A percentile compares a stretch with the other conserved stretches of the same genome.
Conservation (phyloP, 2,113 vertebrate genomes). For the Erinaceus europaeus region DNA sequence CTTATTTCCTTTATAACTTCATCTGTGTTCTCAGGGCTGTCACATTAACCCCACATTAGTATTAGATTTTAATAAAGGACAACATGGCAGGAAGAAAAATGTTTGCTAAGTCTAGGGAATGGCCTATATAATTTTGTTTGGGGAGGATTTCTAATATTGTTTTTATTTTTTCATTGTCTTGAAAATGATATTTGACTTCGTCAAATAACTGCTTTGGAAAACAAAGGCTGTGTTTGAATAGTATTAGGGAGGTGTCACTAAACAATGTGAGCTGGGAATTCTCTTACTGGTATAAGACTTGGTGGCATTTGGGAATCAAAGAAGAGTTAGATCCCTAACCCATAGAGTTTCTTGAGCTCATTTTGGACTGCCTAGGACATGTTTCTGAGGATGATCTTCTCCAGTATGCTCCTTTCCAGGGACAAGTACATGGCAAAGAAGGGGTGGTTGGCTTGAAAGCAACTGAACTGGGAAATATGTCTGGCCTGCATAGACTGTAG, state of each 20-base stretch:
- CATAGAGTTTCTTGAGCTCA: no score
- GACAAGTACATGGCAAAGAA: no score
- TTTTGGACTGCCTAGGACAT: neutral
- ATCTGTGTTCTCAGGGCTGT: conserved; percentile 82
- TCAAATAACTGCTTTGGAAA: conserved; percentile 54
- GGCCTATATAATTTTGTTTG: conserved; percentile 79
- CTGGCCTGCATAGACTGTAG: no score
- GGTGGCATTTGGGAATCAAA: conserved; percentile 1
- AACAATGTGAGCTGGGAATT: neutral
- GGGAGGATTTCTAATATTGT: conserved; percentile 76
- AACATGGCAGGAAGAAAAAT: conserved; percentile 77
- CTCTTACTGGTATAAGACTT: neutral
- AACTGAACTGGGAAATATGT: no score
- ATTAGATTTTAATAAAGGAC: conserved; percentile 87
- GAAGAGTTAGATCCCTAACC: neutral
- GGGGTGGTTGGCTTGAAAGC: no score
- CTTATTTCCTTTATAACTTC: conserved; percentile 85
- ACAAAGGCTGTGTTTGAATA: neutral
- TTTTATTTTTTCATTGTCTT: conserved; percentile 73
- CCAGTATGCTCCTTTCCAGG: neutral
- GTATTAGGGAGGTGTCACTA: neutral
- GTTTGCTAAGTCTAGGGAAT: conserved; percentile 75
- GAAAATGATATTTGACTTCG: conserved; percentile 74
- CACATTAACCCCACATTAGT: conserved; percentile 83
- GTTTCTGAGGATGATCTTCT: neutral